Conservation (phyloP, 1,140 invertebrate species). For the Drosophila ficusphila region DNA sequence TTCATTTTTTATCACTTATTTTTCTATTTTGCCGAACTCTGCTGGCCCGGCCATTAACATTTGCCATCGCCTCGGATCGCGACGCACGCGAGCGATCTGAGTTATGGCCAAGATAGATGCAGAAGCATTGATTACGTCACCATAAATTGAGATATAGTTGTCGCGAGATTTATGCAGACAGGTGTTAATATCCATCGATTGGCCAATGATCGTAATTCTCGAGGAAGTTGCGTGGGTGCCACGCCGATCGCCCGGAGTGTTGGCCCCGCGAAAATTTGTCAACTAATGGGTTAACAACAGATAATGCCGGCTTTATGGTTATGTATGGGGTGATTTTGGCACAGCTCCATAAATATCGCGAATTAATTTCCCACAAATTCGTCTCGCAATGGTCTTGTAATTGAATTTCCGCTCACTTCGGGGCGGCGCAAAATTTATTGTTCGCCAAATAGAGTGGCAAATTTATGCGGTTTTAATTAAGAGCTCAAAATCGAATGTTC, state of each 20-base stretch:
- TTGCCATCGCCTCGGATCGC: neutral
- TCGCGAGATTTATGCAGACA: slow-evolving; percentile 63
- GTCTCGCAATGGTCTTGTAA: slow-evolving; percentile 24
- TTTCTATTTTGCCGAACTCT: slow-evolving; percentile 10
- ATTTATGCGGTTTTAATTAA: slow-evolving; percentile 29
- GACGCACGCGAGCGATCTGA: slow-evolving; percentile 21
- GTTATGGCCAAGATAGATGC: slow-evolving; percentile 56
- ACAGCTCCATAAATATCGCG: slow-evolving; percentile 23
- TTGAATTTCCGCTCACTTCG: slow-evolving; percentile 40
- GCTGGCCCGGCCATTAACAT: neutral
- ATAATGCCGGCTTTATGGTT: slow-evolving; percentile 47
- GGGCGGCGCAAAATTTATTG: slow-evolving; percentile 11
- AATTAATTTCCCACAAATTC: slow-evolving; percentile 44
- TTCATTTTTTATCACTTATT: slow-evolving; percentile 35
- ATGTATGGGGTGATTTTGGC: slow-evolving; percentile 25
- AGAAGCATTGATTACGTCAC: slow-evolving; percentile 69
- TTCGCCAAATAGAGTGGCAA: slow-evolving; percentile 20
- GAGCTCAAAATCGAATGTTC: slow-evolving; percentile 5
- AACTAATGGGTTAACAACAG: slow-evolving; percentile 45
- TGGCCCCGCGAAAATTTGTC: slow-evolving; percentile 27
- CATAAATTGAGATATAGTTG: slow-evolving; percentile 75
- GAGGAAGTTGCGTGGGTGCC: slow-evolving; percentile 36
- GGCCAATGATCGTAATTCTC: slow-evolving; percentile 59
- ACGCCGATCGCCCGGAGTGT: no score
- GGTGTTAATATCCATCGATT: slow-evolving; percentile 74